Conservation (phyloP, 2,797 vertebrate species). For the Phrynocephalus forsythii region DNA sequence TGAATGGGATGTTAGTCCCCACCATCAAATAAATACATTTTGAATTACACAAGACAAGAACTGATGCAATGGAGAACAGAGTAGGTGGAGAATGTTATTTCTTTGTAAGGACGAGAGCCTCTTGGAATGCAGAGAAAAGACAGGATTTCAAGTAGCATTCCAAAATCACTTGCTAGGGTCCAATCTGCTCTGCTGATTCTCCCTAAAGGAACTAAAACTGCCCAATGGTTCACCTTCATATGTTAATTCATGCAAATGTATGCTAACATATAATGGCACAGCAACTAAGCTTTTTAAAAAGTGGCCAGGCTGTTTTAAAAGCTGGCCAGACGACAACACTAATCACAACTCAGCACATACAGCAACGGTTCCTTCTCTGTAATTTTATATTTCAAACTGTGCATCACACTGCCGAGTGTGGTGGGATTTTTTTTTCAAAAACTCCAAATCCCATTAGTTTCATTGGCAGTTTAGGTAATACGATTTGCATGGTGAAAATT, state of each 20-base stretch:
- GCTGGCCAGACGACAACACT: constrained; percentile 25
- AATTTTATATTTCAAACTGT: constrained; percentile 70
- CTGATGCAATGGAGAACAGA: constrained; percentile 35
- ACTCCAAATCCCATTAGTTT: constrained; percentile 67
- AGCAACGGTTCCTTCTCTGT: constrained; percentile 53
- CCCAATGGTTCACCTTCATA: constrained; percentile 18
- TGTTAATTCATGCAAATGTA: constrained; percentile 40
- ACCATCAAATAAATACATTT: neutral
- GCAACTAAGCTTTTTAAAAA: constrained; percentile 23
- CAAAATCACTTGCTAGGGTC: constrained; percentile 18
- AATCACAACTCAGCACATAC: constrained; percentile 52
- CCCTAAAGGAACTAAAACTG: neutral
- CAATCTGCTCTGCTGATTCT: neutral
- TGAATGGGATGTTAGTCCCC: constrained; percentile 6
- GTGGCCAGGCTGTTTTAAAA: constrained; percentile 50
- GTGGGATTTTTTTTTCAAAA: constrained; percentile 63
- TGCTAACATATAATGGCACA: constrained; percentile 18
- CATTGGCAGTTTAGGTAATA: constrained; percentile 70
- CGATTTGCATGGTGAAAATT: constrained; percentile 69
- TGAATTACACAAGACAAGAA: constrained; percentile 36
- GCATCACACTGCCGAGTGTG: constrained; percentile 56
- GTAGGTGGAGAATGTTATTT: constrained; percentile 35
- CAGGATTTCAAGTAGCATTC: constrained; percentile 7
- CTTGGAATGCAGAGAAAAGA: constrained; percentile 41
- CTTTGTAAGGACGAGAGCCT: constrained; percentile 3